These are phyloP conservation scores for Leptopterna dolabrata DNA, from an alignment of 2,888 invertebrate genomes.

Conservation along the genomic window DNA sequence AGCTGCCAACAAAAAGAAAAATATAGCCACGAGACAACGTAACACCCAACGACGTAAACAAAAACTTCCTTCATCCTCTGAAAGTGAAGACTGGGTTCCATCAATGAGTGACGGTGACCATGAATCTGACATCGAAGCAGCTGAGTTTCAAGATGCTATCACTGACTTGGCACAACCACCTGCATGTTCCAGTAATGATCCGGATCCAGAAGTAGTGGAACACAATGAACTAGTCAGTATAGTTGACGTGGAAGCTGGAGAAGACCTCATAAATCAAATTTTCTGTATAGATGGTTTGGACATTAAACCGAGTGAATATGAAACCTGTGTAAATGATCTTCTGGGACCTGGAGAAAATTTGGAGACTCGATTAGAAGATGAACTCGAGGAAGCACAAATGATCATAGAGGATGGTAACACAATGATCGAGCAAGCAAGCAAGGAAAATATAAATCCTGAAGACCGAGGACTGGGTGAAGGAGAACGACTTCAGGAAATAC, in stretches of 20 bases:
- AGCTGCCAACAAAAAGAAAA: neutral
- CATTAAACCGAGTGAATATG: neutral
- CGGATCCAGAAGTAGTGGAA: neutral
- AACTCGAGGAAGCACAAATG: too few relatives aligned
- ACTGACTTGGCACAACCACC: neutral
- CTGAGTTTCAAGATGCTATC: neutral
- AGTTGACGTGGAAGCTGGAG: neutral
- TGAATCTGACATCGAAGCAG: slow-evolving; percentile 8
- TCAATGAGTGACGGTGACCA: neutral
- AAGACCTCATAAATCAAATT: neutral
- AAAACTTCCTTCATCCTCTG: neutral
- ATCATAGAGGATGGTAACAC: too few relatives aligned
- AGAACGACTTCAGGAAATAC: too few relatives aligned
- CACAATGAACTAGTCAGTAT: neutral
- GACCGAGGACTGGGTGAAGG: too few relatives aligned
- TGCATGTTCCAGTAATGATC: neutral
- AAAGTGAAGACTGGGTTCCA: slow-evolving; percentile 5
- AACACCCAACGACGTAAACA: neutral
- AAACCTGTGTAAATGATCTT: too few relatives aligned
- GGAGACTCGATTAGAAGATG: too few relatives aligned
- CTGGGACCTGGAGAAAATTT: too few relatives aligned
- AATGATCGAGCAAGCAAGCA: too few relatives aligned
- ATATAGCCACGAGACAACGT: neutral
- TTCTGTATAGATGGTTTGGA: slow-evolving; percentile 8
- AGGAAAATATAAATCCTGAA: too few relatives aligned